Evolutionary conservation across 2,797 vertebrate genomes (phyloP).

Genomic region (Epinephelus coioides): DNA sequence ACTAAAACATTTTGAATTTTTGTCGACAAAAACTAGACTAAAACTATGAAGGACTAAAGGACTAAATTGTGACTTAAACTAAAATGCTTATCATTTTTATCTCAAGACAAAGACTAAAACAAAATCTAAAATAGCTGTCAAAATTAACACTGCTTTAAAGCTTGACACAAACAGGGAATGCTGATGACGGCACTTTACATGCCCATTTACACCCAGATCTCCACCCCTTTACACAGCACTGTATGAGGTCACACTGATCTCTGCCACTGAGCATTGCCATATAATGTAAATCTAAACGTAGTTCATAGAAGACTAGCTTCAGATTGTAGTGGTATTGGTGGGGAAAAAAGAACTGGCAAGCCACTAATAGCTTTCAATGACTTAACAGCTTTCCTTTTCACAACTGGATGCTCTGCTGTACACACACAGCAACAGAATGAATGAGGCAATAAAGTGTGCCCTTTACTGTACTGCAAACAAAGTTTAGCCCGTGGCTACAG

Average conservation of each 20-base stretch:
- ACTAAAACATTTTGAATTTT: no score
- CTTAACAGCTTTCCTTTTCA: slow-evolving; percentile 57
- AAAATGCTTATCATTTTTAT: no score
- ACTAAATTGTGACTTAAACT: no score
- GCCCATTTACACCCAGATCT: neutral
- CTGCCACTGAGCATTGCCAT: neutral
- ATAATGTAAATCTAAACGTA: slow-evolving; percentile 10
- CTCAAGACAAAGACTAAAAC: no score
- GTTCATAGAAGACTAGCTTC: neutral
- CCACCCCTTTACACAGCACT: neutral
- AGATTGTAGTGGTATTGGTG: slow-evolving; percentile 3
- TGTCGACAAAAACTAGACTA: no score
- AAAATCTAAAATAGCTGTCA: no score
- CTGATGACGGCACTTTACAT: slow-evolving; percentile 23
- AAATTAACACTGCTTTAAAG: no score
- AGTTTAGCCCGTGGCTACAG: slow-evolving; percentile 48
- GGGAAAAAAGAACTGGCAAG: neutral
- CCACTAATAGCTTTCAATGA: slow-evolving; percentile 54
- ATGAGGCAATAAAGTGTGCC: slow-evolving; percentile 55
- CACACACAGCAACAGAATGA: slow-evolving; percentile 39
- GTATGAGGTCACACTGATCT: slow-evolving; percentile 25
- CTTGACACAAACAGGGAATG: neutral
- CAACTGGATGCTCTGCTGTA: slow-evolving; percentile 47
- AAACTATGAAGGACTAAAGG: no score
- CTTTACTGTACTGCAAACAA: slow-evolving; percentile 53